These are phyloP conservation scores for Petrocephalus microphthalmus DNA, from an alignment of 2,113 vertebrate genomes.

Conservation along the genomic window DNA sequence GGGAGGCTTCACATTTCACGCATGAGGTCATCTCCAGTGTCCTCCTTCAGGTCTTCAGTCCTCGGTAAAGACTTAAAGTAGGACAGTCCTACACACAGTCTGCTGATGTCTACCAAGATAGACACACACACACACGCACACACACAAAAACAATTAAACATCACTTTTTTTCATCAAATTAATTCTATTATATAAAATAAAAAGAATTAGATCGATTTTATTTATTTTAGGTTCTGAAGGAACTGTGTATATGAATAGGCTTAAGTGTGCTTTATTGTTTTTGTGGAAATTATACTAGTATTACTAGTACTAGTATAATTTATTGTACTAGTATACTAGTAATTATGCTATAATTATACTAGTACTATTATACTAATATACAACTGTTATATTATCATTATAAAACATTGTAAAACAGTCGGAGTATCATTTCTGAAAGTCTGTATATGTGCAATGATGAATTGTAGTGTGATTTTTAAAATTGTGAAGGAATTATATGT, in stretches of 20 bases:
- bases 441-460: background rate
- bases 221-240: constrained; percentile 22
- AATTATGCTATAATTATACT: too few species aligned
- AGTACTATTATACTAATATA: too few species aligned
- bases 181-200: too few species aligned
- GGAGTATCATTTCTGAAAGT: background rate
- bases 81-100: constrained; percentile 33
- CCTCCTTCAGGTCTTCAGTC: constrained; percentile 39
- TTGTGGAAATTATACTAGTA: background rate
- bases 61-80: constrained; percentile 53
- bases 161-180: background rate
- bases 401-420: background rate
- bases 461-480: background rate
- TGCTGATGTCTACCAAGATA: constrained; percentile 40
- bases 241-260: constrained; percentile 42
- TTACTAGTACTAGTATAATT: too few species aligned
- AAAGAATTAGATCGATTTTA: too few species aligned
- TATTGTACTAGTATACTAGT: too few species aligned
- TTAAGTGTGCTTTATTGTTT: background rate
- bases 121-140: background rate
- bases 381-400: background rate
- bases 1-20: constrained; percentile 34
- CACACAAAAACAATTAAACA: constrained; percentile 32
- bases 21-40: constrained; percentile 47
- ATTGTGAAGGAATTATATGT: background rate